Conservation (phyloP, 2,888 invertebrate species). For the Lacanobia oleracea region DNA sequence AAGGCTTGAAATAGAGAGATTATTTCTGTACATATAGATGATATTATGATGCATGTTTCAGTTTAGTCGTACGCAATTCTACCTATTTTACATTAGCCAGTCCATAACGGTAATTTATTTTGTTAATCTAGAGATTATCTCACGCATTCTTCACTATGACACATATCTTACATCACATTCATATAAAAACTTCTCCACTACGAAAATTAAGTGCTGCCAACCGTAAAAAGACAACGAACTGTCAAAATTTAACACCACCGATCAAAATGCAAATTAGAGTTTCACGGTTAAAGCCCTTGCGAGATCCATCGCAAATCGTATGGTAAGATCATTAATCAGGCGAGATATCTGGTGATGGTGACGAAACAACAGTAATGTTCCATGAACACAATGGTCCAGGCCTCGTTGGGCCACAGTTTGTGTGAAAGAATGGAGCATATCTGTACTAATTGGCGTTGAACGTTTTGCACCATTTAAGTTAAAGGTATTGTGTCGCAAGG, state of each 20-base stretch:
- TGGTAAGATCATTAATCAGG: conserved; percentile 88
- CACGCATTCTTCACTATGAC: neutral
- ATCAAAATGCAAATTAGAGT: conserved; percentile 49
- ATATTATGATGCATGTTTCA: neutral
- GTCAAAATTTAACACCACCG: conserved; percentile 35
- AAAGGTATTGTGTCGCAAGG: conserved; percentile 55
- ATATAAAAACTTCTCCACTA: neutral
- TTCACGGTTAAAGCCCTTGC: conserved; percentile 69
- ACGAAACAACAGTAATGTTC: conserved; percentile 78
- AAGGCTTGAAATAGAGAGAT: too few species aligned
- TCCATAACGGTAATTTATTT: neutral
- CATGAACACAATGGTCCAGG: conserved; percentile 82
- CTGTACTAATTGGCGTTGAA: conserved; percentile 74
- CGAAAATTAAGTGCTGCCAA: conserved; percentile 2
- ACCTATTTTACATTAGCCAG: neutral
- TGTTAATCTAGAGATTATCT: neutral
- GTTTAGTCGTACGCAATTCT: neutral
- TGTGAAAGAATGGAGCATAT: conserved; percentile 73
- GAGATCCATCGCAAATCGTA: conserved; percentile 79
- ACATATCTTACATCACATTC: neutral
- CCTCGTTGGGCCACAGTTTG: conserved; percentile 51
- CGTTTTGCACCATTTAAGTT: conserved; percentile 78
- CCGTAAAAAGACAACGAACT: conserved; percentile 32
- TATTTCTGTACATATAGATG: neutral
- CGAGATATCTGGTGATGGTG: conserved; percentile 73